Evolutionary conservation across 1,140 invertebrate genomes (phyloP), one percentile per base, ranked within the genome.

Genomic region (Vollenhovia emeryi): DNA sequence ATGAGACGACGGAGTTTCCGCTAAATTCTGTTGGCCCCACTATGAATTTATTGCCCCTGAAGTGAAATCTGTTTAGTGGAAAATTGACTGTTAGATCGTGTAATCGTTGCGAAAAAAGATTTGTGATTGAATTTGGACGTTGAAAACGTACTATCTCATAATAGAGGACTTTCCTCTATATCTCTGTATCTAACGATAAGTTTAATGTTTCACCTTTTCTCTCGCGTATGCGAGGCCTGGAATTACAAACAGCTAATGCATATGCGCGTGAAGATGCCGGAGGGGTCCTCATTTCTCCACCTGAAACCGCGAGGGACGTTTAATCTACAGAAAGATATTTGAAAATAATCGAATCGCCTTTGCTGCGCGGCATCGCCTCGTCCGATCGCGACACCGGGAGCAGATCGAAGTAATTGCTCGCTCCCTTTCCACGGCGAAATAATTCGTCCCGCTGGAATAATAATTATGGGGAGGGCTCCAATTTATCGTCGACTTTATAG

Each of bases 361-460:
- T 18, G 15, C n/a, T 21, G 45, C 21, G 21, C 43, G 13, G 13
- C 5, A 21, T 57, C 33, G 9, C 24, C 57, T 55, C 57, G 43
- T 27, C 3, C 33, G 48, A 62, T 7, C 33, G 40, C 40, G 74
- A 40, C 13, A 40, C 21, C 62, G 24, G 18, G 62, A 69, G 11
- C 40, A 18, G 33, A 59, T 18, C 40, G 75, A 80, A 85, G 68
- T 80, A 80, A 85, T 80, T 85, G 21, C 21, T 40, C 36, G 36
- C 27, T 1, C 11, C 24, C 43, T 11, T 79, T 18, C n/a, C n/a
- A 4, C 33, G 11, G 24, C 21, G 30, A 43, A 57, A 80, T 85
- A 80, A 80, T 9, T 85, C 52, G 59, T 85, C 50, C 40, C 52
- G 40, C 18, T 80, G 30, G 50, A 85, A 80, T 85, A 85, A 78